Base-by-base conservation (phyloP, 2,888 invertebrate genomes). In the Drosophila mulleri region DNA sequence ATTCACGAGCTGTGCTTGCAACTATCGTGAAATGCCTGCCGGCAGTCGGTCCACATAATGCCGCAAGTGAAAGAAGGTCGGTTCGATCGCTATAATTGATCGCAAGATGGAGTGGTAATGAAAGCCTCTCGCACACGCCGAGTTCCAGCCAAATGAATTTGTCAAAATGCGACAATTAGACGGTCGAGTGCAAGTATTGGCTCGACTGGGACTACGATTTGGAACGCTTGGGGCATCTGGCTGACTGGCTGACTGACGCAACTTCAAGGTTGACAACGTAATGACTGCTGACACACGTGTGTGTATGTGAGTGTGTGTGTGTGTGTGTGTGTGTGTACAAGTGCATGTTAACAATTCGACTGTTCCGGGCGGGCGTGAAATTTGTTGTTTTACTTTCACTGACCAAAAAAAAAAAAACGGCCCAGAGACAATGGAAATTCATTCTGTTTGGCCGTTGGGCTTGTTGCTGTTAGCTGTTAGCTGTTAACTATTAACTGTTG, bases 81-180 rank as follows among this genome's bases (percentile, higher is more conserved):
- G 39, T 63, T 35, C 45, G 45, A 58, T 59, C 50, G 26, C 39
- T 44, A 41, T 58, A 62, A 62, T 69, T 65, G 65, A 75, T 29
- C 45, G 35, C 37, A 63, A 60, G 81, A 65, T 73, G 61, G 62
- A 78, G 78, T 62, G 69, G 80, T 70, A 89, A 89, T 87, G 78
- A 87, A 82, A 87, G 79, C 66, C 42, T 45, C 47, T 45, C 47
- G 45, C 18, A 45, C 23, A 42, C 32, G 61, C 44, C 73, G 74
- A 64, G 77, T 68, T 69, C 70, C 64, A 73, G 23, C 26, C 37
- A 57, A 82, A 84, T 88, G 70, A 79, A 87, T 79, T 88, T 89
- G 83, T 89, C 89, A 84, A 88, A 74, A 78, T 58, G 70, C 76
- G 82, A 87, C 88, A 89, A 84, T 84, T 83, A 72, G 82, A 73